Evolutionary conservation across 1,140 invertebrate species (phyloP), one percentile per base, ranked within the genome.

Genomic region (Drosophila nikananu): DNA sequence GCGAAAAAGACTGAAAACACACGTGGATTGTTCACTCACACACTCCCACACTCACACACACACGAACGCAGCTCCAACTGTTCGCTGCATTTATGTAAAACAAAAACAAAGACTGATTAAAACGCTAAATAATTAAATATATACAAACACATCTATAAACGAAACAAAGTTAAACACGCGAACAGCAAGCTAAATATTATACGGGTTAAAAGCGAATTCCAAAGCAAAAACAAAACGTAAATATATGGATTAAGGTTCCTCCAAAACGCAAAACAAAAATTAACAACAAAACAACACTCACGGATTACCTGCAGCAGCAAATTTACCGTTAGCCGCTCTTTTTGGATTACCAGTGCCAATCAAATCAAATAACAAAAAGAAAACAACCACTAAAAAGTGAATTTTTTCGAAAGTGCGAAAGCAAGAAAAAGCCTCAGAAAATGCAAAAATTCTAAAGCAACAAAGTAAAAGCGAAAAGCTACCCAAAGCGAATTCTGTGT

Each of bases 271-370:
- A 66, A 62, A 23, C 46, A 81, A 65, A 44, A 39, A 35, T 23
- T n/a, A 55, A 57, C 63, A 44, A 78, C 46, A 66, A 46, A 65
- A 57, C 59, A 54, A 62, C 63, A 54, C 72, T 68, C 70, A 77
- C 83, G 86, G 86, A 89, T 89, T 79, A 89, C 80, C 62, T 65
- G 74, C 81, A 78, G 82, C 83, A 74, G 65, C 51, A 76, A 54
- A 86, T 59, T 71, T 65, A 83, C 80, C 52, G 83, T 86, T 87
- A 83, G 64, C 62, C 51, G 82, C 78, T 77, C 75, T 71, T 78
- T 86, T 92, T 92, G 90, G 90, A 92, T 92, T 92, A 92, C 90
- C 90, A 92, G 90, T 92, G 90, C 90, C 90, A 91, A 91, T 71
- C 59, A 75, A 62, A 77, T 39, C 15, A 37, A 52, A 68, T 55